A percentile compares a stretch with the other conserved stretches of the same genome.
Conservation (phyloP, 2,113 vertebrate genomes). For the Chunga burmeisteri region DNA sequence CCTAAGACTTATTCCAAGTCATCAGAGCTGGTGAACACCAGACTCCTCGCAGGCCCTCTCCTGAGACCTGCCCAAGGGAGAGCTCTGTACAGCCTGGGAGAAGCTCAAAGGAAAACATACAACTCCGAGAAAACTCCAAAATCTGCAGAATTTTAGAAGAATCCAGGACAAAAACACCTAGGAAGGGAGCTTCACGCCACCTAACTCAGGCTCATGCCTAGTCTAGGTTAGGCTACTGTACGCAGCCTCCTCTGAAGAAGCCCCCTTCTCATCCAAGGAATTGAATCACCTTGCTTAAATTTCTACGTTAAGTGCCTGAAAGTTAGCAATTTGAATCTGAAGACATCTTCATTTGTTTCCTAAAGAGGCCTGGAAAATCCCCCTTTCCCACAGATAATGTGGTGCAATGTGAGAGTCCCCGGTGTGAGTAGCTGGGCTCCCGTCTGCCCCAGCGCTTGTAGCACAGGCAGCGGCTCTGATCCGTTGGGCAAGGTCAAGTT, state of each 20-base stretch:
- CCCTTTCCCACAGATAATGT: background rate
- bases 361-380: background rate
- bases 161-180: background rate
- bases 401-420: background rate
- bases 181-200: background rate
- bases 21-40: background rate
- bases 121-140: background rate
- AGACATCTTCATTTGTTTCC: background rate
- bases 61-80: background rate
- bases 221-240: background rate
- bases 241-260: background rate
- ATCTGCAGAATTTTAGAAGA: background rate
- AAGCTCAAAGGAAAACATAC: background rate
- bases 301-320: background rate
- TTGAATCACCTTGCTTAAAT: background rate
- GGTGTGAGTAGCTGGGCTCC: background rate
- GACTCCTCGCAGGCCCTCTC: background rate
- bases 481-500: background rate
- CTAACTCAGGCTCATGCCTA: background rate
- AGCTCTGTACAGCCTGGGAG: background rate
- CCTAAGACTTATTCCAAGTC: background rate
- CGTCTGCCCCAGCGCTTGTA: background rate
- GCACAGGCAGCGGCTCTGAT: background rate
- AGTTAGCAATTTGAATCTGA: background rate
- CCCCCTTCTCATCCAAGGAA: background rate